These are phyloP conservation scores for Oxyteleia sp. DNA, from an alignment of 2,888 invertebrate species.

Conservation along the genomic window DNA sequence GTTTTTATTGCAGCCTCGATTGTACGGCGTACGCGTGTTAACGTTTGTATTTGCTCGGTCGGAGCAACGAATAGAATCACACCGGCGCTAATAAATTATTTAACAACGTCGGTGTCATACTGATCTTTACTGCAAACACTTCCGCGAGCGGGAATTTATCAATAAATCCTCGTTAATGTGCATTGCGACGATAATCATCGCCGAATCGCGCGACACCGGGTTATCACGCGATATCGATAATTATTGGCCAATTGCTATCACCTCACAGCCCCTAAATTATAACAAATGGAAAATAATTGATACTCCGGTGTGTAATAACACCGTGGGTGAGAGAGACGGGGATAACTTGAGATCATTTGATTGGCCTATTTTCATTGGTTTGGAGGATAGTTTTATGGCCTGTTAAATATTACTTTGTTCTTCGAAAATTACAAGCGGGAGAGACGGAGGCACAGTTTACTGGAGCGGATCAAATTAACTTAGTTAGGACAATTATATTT, in stretches of 20 bases:
- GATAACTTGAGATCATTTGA: constrained; percentile 47
- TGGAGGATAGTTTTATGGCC: constrained; percentile 20
- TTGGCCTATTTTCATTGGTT: constrained; percentile 39
- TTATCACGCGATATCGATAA: constrained; percentile 49
- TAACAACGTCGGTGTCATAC: constrained; percentile 54
- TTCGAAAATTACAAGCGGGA: constrained; percentile 12
- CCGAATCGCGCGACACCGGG: constrained; percentile 40
- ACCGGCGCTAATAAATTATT: constrained; percentile 64
- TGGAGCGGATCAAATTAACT: constrained; percentile 5
- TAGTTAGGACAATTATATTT: constrained; percentile 9
- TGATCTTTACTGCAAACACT: constrained; percentile 69
- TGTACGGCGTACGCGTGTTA: constrained; percentile 42
- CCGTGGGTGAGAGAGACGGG: not conserved
- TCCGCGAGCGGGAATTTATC: constrained; percentile 59
- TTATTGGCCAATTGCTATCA: constrained; percentile 63
- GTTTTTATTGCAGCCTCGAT: not conserved
- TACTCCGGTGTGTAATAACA: constrained; percentile 35
- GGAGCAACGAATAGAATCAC: constrained; percentile 32
- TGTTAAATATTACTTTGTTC: constrained; percentile 40
- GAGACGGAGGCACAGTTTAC: not conserved
- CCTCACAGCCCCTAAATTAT: constrained; percentile 48
- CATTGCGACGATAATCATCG: constrained; percentile 69
- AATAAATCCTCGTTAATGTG: constrained; percentile 70
- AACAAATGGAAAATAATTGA: constrained; percentile 66
- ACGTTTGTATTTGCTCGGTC: not conserved